A percentile compares a stretch with the other conserved stretches of the same genome.
Evolutionary conservation across 1,140 invertebrate genomes (phyloP).

Genomic region (Myzus persicae): DNA sequence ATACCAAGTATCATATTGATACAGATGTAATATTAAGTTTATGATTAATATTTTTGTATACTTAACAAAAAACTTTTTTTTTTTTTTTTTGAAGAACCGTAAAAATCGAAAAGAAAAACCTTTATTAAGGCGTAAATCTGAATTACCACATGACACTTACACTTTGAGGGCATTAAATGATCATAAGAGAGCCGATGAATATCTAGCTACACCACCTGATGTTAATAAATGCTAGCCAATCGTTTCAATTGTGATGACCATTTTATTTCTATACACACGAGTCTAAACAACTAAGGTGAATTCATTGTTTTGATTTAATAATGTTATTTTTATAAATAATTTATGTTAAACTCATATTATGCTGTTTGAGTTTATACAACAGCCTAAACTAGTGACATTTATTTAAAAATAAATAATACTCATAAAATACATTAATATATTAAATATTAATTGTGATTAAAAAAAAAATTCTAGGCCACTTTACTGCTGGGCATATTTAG

Average conservation of each 20-base stretch:
- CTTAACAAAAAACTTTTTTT: conserved; percentile 20
- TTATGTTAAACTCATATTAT: background rate
- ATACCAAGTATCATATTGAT: conserved; percentile 63
- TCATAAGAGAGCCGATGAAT: conserved; percentile 91
- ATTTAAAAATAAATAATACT: background rate
- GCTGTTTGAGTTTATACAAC: background rate
- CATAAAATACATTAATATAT: background rate
- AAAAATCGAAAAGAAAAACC: conserved; percentile 81
- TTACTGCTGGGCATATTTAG: no score
- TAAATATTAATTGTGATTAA: background rate
- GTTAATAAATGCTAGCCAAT: conserved; percentile 79
- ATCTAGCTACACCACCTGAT: conserved; percentile 82
- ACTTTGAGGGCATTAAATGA: conserved; percentile 89
- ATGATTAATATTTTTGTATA: background rate
- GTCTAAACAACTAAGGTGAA: conserved; percentile 43
- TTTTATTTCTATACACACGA: conserved; percentile 43
- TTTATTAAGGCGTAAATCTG: conserved; percentile 90
- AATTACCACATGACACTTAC: conserved; percentile 89
- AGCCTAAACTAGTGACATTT: background rate
- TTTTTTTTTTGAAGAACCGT: conserved; percentile 65
- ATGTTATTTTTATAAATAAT: background rate
- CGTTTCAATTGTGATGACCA: conserved; percentile 45
- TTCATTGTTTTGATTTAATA: background rate
- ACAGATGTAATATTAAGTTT: conserved; percentile 32
- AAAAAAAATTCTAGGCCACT: no score